Conservation (phyloP, 2,797 vertebrate species). For the Hydrophis major region DNA sequence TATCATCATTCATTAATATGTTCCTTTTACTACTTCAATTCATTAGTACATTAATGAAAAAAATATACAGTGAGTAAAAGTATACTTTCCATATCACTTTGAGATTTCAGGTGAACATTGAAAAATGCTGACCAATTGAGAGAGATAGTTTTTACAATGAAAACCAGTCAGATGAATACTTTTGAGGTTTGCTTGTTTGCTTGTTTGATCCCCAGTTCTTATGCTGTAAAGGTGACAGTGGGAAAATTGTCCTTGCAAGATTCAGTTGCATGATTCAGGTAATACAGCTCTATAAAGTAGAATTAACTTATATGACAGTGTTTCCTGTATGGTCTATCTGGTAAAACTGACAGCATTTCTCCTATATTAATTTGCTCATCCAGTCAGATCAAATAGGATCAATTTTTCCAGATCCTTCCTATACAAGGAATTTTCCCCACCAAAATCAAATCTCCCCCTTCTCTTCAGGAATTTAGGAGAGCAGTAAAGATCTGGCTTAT, state of each 20-base stretch:
- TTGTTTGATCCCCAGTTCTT: too few relatives aligned
- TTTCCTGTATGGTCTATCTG: too few relatives aligned
- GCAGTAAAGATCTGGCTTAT: not conserved
- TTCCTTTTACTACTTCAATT: not conserved
- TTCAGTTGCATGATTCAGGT: too few relatives aligned
- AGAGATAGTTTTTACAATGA: not conserved
- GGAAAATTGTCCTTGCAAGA: too few relatives aligned
- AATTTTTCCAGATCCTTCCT: too few relatives aligned
- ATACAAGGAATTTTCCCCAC: not conserved
- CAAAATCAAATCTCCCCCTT: not conserved
- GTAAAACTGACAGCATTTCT: too few relatives aligned
- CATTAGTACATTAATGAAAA: not conserved
- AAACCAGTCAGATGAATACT: not conserved
- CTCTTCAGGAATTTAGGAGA: not conserved
- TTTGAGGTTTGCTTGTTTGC: not conserved
- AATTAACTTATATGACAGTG: too few relatives aligned
- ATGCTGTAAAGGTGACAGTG: too few relatives aligned
- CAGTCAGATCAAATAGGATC: too few relatives aligned
- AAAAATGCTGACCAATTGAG: not conserved
- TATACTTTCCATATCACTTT: not conserved
- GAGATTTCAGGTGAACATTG: not conserved
- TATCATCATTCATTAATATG: too few relatives aligned
- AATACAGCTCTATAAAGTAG: too few relatives aligned
- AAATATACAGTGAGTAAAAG: not conserved
- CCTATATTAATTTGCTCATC: too few relatives aligned